phyloP scores from a whole-genome alignment of 92 coral and sea anemone species.

The Actinernus sp. region DNA sequence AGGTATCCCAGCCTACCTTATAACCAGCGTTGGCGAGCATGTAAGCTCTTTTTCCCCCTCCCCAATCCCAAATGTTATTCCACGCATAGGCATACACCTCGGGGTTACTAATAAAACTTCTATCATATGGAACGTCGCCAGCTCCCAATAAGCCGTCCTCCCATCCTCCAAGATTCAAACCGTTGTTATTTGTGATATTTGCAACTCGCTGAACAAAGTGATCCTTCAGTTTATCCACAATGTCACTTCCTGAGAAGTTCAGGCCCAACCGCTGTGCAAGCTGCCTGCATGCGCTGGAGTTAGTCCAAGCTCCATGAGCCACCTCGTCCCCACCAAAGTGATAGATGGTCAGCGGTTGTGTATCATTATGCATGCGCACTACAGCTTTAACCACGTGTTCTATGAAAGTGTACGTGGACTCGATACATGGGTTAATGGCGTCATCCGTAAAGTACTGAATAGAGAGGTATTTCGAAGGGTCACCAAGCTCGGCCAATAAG shows the following conservation, averaged over 20 bases:
- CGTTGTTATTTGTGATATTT: conserved; percentile 46
- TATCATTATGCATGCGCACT: conserved; percentile 62
- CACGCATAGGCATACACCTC: conserved; percentile 51
- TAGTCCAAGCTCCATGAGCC: conserved; percentile 88
- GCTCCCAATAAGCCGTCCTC: conserved; percentile 81
- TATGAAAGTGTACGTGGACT: conserved; percentile 83
- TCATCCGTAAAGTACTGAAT: conserved; percentile 73
- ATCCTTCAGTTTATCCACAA: conserved; percentile 64
- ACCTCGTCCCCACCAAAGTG: conserved; percentile 97
- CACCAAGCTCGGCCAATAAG: conserved; percentile 62
- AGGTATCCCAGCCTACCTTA: too few relatives aligned
- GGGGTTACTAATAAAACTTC: conserved; percentile 28
- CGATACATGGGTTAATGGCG: conserved; percentile 87
- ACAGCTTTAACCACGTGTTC: conserved; percentile 68
- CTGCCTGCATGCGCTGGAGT: conserved; percentile 72
- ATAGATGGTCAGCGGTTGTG: conserved; percentile 79
- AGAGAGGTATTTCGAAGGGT: conserved; percentile 75
- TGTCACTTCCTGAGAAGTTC: conserved; percentile 40
- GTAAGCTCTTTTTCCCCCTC: conserved; percentile 85
- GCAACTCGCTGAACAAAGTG: conserved; percentile 63
- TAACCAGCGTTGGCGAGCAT: conserved; percentile 76
- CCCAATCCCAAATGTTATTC: conserved; percentile 70
- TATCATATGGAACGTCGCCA: conserved; percentile 61
- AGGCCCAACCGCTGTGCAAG: conserved; percentile 57
- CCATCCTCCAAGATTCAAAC: conserved; percentile 73